Evolutionary conservation across 2,113 vertebrate species (phyloP), one percentile per base, ranked within the genome.

Genomic region (Engraulis encrasicolus): DNA sequence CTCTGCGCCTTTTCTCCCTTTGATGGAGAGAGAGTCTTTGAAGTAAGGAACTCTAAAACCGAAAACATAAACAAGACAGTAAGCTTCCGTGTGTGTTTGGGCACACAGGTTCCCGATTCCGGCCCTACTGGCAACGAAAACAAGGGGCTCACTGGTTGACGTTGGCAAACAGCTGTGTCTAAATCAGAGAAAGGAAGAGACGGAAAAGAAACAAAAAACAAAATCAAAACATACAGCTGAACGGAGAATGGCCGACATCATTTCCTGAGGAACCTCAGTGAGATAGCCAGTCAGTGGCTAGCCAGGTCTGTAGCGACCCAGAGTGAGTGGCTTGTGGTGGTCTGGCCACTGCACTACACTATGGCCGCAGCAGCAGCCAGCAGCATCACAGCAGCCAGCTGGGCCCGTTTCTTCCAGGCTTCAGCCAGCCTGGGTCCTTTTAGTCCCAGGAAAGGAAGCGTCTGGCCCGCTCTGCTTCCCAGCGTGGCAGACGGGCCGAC

Each of bases 371-470:
- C 18, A 54, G 50, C 20, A 19, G 50, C 18, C 50, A 54, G n/a
- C n/a, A n/a, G n/a, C n/a, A n/a, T n/a, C n/a, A n/a, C n/a, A n/a
- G n/a, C 40, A 45, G 40, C 40, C 40, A 45, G 40, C 9, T 9
- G 40, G 40, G 40, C 40, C 40, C n/a, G n/a, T n/a, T n/a, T 45
- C 40, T 45, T 45, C 54, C 54, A 61, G 54, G n/a, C 20, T 61
- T 61, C 27, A 2, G 58, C 58, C 27, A 11, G 23, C 27, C 27
- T 23, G 20, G 20, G 1, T 5, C 54, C 27, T n/a, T n/a, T n/a
- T n/a, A n/a, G 54, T 23, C 58, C 58, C 58, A 66, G 58, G 58
- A 66, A 66, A 66, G 58, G n/a, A n/a, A n/a, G n/a, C n/a, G n/a
- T n/a, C n/a, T n/a, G n/a, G n/a, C n/a, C n/a, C 23, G 58, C 40